phyloP scores from a whole-genome alignment of 2,797 vertebrate species.

The Enteromius thamalakanensis region DNA sequence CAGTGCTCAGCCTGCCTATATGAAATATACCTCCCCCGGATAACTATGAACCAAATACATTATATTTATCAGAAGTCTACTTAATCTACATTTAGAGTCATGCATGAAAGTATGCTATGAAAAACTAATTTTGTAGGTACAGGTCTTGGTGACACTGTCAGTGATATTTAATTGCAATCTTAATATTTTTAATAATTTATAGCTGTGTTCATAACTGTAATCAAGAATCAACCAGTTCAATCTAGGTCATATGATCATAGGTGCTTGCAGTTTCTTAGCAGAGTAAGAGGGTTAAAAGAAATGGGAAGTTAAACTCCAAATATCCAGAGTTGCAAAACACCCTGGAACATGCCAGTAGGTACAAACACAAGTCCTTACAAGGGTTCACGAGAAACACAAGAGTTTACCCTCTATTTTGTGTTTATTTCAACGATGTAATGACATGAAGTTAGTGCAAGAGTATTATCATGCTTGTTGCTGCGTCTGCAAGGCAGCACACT shows the following conservation, averaged over 20 bases:
- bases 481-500: neutral
- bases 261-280: neutral
- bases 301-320: slow-evolving; percentile 61
- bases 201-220: neutral
- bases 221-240: neutral
- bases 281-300: neutral
- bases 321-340: slow-evolving; percentile 50
- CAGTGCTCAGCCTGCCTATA: slow-evolving; percentile 88
- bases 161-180: neutral
- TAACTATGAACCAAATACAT: slow-evolving; percentile 69
- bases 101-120: neutral
- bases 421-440: neutral
- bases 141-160: neutral
- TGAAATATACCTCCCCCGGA: slow-evolving; percentile 78
- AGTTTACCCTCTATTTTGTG: neutral
- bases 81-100: neutral
- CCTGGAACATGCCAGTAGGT: neutral
- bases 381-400: neutral
- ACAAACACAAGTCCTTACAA: neutral
- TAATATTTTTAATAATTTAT: neutral
- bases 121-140: neutral
- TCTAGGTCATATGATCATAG: neutral
- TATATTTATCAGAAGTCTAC: slow-evolving; percentile 35
- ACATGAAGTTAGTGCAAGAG: neutral
- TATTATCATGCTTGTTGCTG: neutral